These are phyloP conservation scores for Synanthedon vespiformis DNA, from an alignment of 2,888 invertebrate genomes.

Conservation along the genomic window DNA sequence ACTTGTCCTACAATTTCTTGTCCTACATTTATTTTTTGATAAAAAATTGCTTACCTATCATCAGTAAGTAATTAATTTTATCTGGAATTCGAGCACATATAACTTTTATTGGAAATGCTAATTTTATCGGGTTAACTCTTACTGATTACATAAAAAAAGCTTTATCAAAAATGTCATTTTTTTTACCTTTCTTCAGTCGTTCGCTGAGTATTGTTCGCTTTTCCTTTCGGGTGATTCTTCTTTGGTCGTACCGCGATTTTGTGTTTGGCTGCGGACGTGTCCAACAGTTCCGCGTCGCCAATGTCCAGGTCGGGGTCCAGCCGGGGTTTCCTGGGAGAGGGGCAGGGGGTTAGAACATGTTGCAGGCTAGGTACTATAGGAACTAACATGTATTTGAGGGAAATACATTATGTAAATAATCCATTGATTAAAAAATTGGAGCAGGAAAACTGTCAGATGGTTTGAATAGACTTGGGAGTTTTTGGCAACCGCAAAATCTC, in stretches of 20 bases:
- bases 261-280: slow-evolving; percentile 80
- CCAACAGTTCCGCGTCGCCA: slow-evolving; percentile 70
- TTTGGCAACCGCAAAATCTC: too few relatives aligned
- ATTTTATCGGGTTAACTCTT: too few relatives aligned
- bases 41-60: too few relatives aligned
- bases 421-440: too few relatives aligned
- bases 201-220: slow-evolving; percentile 14
- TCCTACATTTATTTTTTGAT: too few relatives aligned
- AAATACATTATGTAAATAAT: not conserved
- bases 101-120: too few relatives aligned
- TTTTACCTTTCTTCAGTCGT: slow-evolving; percentile 11
- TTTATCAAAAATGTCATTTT: not conserved
- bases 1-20: too few relatives aligned
- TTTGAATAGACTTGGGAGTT: too few relatives aligned
- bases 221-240: slow-evolving; percentile 69
- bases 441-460: too few relatives aligned
- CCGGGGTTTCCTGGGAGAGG: slow-evolving; percentile 61
- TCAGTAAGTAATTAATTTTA: too few relatives aligned
- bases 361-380: not conserved
- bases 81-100: too few relatives aligned
- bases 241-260: slow-evolving; percentile 80
- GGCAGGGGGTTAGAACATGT: slow-evolving; percentile 16
- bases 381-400: not conserved
- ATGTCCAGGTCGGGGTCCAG: slow-evolving; percentile 74
- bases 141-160: not conserved